Evolutionary conservation across 2,797 vertebrate genomes (phyloP), one percentile per base, ranked within the genome.

Genomic region (Eulemur rubriventer): DNA sequence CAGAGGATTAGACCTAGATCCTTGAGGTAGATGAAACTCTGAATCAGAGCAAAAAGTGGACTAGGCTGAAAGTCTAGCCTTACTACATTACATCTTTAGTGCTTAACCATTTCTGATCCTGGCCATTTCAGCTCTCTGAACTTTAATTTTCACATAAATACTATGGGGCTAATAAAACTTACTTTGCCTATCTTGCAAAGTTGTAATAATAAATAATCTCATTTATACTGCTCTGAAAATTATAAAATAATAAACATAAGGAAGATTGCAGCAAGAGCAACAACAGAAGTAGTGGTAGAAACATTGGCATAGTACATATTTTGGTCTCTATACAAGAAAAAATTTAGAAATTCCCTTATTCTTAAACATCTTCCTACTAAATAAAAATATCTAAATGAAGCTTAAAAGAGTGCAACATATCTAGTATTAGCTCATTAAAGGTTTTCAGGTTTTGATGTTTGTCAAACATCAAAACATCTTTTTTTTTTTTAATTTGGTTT

Each of bases 361-460:
- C 12, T 59, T 85, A 72, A 46, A 9, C 22, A 95, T 55, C 6
- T 87, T 88, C 41, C 11, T 43, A 9, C 35, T 69, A 59, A 75
- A n/a, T 67, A 93, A 79, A 89, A 96, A 94, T 43, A 73, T 75
- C 43, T 83, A 94, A 93, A 94, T 50, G 30, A 67, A 95, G 38
- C 6, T 63, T 87, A 52, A 86, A 61, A 67, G 10, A 78, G 35
- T 50, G 59, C 5, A 90, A 35, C 35, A n/a, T 72, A 83, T n/a
- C 57, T 67, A 63, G 35, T 33, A 81, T 38, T 52, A 70, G 13
- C 18, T 73, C 55, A 70, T 65, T 70, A 81, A 72, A 75, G 7
- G 26, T 86, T 94, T 93, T 76, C 35, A 67, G 46, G 7, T 43
- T 84, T 88, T 81, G 52, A 28, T 69, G 2, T 80, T 13, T n/a